Percentiles rank a stretch among this genome's conserved stretches.
Conservation (phyloP, 1,140 invertebrate genomes). For the Amyelois transitella region DNA sequence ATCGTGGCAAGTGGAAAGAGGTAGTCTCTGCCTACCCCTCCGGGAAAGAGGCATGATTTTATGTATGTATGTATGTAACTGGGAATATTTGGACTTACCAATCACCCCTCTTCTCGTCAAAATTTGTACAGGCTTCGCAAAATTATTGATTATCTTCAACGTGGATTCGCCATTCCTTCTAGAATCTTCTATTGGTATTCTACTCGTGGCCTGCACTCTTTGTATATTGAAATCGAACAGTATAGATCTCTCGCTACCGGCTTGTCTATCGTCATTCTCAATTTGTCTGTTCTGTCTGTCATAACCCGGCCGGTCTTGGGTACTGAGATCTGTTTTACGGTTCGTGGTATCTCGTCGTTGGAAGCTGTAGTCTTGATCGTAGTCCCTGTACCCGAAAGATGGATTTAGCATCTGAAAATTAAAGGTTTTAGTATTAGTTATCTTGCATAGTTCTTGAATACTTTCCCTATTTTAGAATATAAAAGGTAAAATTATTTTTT, state of each 20-base stretch:
- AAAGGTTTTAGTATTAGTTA: not conserved
- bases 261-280: not conserved
- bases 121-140: slow-evolving; percentile 16
- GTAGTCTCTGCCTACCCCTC: too few species aligned
- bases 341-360: not conserved
- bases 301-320: not conserved
- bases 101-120: not conserved
- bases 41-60: too few species aligned
- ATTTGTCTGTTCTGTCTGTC: not conserved
- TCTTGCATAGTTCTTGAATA: too few species aligned
- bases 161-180: slow-evolving; percentile 21
- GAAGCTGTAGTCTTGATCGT: not conserved
- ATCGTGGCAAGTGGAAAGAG: too few species aligned
- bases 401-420: not conserved
- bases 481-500: too few species aligned
- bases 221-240: slow-evolving; percentile 2
- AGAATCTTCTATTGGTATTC: not conserved
- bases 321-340: not conserved
- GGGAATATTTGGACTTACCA: slow-evolving; percentile 2
- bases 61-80: too few species aligned
- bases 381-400: not conserved
- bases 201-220: slow-evolving; percentile 11
- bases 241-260: not conserved
- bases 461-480: too few species aligned
- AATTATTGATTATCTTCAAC: slow-evolving; percentile 42